Evolutionary conservation across 2,113 vertebrate species (phyloP).

Genomic region (Riparia riparia): DNA sequence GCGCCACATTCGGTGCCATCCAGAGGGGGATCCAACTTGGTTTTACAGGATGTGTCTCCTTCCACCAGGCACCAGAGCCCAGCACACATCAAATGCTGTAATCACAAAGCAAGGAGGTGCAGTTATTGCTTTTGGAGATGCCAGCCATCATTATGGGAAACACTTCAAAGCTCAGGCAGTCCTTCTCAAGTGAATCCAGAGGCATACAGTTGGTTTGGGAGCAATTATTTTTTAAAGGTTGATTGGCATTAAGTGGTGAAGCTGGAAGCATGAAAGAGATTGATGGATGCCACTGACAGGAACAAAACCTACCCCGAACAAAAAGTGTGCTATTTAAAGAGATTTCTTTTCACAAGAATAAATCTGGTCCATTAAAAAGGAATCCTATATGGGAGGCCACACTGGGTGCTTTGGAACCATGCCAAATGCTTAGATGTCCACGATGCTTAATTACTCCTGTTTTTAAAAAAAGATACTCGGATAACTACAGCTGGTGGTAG

Average conservation of each 20-base stretch:
- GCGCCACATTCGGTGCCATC: slow-evolving; percentile 95
- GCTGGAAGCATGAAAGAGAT: neutral
- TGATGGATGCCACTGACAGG: neutral
- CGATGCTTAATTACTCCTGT: neutral
- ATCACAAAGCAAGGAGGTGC: slow-evolving; percentile 57
- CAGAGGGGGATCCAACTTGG: slow-evolving; percentile 95
- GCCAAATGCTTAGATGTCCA: neutral
- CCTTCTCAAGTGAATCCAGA: slow-evolving; percentile 15
- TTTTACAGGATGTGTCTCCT: slow-evolving; percentile 93
- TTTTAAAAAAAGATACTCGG: neutral
- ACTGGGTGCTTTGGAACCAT: neutral
- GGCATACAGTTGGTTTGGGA: neutral
- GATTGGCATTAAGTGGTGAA: neutral
- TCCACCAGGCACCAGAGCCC: slow-evolving; percentile 97
- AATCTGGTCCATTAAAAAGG: neutral
- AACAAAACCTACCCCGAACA: neutral
- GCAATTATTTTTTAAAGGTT: slow-evolving; percentile 6
- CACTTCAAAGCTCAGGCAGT: neutral
- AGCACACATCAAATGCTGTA: slow-evolving; percentile 93
- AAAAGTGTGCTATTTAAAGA: neutral
- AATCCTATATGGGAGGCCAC: neutral
- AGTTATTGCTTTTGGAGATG: slow-evolving; percentile 18
- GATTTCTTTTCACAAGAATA: neutral
- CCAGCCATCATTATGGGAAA: neutral
- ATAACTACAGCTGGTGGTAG: neutral